phyloP scores from a whole-genome alignment of 2,888 invertebrate species.

The Rhingia rostrata region DNA sequence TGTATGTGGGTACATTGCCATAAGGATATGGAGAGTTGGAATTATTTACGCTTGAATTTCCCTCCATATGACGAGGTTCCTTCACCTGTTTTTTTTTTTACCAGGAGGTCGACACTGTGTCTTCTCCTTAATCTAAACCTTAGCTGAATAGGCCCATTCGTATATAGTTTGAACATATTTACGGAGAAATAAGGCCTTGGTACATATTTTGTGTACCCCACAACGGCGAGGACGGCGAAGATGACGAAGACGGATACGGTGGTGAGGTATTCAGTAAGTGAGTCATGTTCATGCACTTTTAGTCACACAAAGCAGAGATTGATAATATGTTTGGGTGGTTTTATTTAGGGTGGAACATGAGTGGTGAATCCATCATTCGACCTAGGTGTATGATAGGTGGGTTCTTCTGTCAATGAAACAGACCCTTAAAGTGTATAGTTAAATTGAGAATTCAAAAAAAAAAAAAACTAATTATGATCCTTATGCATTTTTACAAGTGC shows the following conservation, averaged over 20 bases:
- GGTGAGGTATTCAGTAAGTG: slow-evolving; percentile 14
- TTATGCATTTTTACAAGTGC: neutral
- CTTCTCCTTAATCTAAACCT: slow-evolving; percentile 30
- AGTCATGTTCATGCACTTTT: slow-evolving; percentile 24
- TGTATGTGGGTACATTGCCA: neutral
- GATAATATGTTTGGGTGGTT: slow-evolving; percentile 46
- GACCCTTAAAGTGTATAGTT: slow-evolving; percentile 11
- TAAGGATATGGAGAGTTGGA: slow-evolving; percentile 32
- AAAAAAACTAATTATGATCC: neutral
- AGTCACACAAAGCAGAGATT: slow-evolving; percentile 27
- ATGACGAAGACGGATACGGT: neutral
- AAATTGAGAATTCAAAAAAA: slow-evolving; percentile 9
- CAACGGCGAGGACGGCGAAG: slow-evolving; percentile 16
- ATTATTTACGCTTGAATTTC: slow-evolving; percentile 66
- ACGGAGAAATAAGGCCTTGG: slow-evolving; percentile 42
- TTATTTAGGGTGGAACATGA: slow-evolving; percentile 43
- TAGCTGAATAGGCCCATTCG: slow-evolving; percentile 27
- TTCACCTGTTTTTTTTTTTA: slow-evolving; percentile 38
- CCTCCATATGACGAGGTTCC: slow-evolving; percentile 60
- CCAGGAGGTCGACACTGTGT: slow-evolving; percentile 43
- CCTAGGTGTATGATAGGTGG: neutral
- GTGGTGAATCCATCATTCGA: slow-evolving; percentile 30
- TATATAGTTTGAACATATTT: slow-evolving; percentile 34
- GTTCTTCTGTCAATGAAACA: neutral
- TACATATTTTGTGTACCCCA: slow-evolving; percentile 29